A percentile compares a stretch with the other conserved stretches of the same genome.
These are phyloP conservation scores for Ischnus inquisitorius DNA, from an alignment of 2,888 invertebrate genomes.

Conservation along the genomic window DNA sequence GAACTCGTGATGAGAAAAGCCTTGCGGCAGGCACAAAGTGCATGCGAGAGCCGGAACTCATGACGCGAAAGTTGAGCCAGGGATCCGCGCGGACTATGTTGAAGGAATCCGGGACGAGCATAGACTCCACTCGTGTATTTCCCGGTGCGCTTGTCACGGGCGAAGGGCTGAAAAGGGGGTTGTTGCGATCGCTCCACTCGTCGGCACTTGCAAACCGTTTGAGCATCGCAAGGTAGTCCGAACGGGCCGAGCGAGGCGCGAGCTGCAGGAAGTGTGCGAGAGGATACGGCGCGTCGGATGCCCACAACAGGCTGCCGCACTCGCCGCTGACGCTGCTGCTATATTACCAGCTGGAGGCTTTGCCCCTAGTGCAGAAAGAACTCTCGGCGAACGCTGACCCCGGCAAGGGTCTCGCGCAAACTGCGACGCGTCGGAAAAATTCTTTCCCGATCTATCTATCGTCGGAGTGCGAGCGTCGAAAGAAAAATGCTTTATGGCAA, in stretches of 20 bases:
- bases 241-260: constrained; percentile 45
- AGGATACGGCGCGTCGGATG: constrained; percentile 27
- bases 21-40: background rate
- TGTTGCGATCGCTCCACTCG: constrained; percentile 45
- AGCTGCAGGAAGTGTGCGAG: constrained; percentile 57
- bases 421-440: background rate
- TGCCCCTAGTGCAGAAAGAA: constrained; percentile 25
- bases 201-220: constrained; percentile 40
- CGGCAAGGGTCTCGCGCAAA: background rate
- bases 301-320: constrained; percentile 29
- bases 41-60: background rate
- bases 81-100: constrained; percentile 38
- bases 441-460: background rate
- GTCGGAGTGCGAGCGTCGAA: background rate
- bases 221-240: constrained; percentile 51
- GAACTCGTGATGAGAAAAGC: too few relatives aligned
- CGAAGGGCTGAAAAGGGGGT: constrained; percentile 16
- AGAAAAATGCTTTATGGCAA: background rate
- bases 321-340: constrained; percentile 17
- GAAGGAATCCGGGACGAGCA: constrained; percentile 49
- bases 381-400: constrained; percentile 5
- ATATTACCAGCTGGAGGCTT: constrained; percentile 20
- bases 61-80: constrained; percentile 41
- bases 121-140: constrained; percentile 59
- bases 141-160: constrained; percentile 41